Evolutionary conservation across 2,888 invertebrate species (phyloP).

Genomic region (Pristionchus fissidentatus): DNA sequence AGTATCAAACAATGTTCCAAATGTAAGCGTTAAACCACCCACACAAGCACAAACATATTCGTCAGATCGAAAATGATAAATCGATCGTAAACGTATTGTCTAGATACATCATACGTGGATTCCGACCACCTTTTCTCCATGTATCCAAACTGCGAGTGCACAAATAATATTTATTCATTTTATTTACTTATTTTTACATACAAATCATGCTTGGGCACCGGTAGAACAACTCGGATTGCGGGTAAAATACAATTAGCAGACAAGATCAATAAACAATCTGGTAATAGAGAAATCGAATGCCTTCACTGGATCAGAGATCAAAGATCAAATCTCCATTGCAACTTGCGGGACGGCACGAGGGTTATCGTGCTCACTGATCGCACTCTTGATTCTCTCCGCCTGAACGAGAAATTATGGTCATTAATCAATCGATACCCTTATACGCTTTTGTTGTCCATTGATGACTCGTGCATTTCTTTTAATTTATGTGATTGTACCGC

Average conservation of each 20-base stretch:
- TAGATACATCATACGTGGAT: too few relatives aligned
- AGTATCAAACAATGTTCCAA: too few relatives aligned
- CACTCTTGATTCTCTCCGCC: constrained; percentile 29
- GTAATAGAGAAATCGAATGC: not conserved
- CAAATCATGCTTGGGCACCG: constrained; percentile 15
- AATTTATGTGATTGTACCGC: too few relatives aligned
- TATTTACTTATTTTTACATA: not conserved
- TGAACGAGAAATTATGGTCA: not conserved
- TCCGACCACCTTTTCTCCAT: too few relatives aligned
- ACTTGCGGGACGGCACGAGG: constrained; percentile 34
- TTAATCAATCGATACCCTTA: constrained; percentile 7
- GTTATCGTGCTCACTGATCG: not conserved
- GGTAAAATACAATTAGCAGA: constrained; percentile 13
- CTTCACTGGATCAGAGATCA: too few relatives aligned
- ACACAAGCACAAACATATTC: too few relatives aligned
- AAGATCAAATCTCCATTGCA: constrained; percentile 22
- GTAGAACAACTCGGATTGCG: constrained; percentile 12
- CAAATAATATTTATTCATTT: constrained; percentile 16
- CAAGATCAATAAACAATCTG: not conserved
- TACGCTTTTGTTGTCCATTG: too few relatives aligned
- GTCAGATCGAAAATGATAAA: too few relatives aligned
- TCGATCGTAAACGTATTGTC: too few relatives aligned
- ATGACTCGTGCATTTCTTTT: too few relatives aligned
- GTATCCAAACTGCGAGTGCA: not conserved
- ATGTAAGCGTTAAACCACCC: too few relatives aligned